A percentile compares a stretch with the other conserved stretches of the same genome.
These are phyloP conservation scores for Sphyrna mokarran DNA, from an alignment of 2,113 vertebrate species.

Conservation along the genomic window DNA sequence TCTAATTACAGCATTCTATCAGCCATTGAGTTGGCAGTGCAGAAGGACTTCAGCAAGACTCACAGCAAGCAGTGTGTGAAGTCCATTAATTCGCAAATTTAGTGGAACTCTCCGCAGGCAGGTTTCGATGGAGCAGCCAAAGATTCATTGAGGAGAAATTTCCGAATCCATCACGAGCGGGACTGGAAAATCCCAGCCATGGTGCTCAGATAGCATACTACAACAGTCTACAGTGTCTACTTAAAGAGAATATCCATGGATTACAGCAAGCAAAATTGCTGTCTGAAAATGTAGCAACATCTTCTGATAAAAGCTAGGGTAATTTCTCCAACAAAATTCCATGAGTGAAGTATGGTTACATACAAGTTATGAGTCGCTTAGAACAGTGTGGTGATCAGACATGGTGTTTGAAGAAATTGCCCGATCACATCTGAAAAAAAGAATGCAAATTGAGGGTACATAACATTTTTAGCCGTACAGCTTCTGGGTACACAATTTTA, in stretches of 20 bases:
- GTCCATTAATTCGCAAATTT: too few relatives aligned
- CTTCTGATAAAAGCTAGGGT: neutral
- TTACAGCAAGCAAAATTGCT: neutral
- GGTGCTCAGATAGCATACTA: too few relatives aligned
- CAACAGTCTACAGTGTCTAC: too few relatives aligned
- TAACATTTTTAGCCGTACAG: neutral
- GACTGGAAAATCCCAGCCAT: too few relatives aligned
- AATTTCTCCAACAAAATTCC: neutral
- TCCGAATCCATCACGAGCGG: too few relatives aligned
- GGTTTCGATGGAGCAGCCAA: too few relatives aligned
- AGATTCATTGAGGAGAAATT: too few relatives aligned
- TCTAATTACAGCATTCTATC: too few relatives aligned
- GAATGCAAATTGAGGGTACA: neutral
- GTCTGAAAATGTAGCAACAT: neutral
- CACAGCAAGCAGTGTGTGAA: neutral
- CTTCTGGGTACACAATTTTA: neutral
- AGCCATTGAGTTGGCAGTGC: neutral
- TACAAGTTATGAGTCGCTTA: neutral
- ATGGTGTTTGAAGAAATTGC: neutral
- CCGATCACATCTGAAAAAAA: neutral
- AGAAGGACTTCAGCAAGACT: neutral
- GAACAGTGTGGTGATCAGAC: neutral
- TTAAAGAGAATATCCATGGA: neutral
- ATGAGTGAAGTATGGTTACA: neutral
- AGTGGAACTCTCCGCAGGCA: too few relatives aligned